Evolutionary conservation across 1,140 invertebrate species (phyloP), one percentile per base, ranked within the genome.

Genomic region (Drosophila orosa): DNA sequence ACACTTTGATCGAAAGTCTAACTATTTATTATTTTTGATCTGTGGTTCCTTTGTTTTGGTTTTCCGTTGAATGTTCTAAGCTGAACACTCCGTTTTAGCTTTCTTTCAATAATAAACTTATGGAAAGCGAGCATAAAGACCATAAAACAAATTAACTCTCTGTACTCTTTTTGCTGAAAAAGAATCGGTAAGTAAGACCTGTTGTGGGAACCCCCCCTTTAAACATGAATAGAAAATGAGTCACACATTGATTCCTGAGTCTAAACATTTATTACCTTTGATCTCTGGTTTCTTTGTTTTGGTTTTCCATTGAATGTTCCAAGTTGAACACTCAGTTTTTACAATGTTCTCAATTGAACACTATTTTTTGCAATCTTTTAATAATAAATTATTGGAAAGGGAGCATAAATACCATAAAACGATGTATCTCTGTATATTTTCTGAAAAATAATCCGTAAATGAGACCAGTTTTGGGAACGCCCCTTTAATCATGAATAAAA

Each of bases 201-300:
- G 19, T 31, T 61, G 5, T 13, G 15, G 39, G 12, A 59, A 25
- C n/a, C 22, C n/a, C n/a, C 3, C 57, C 31, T 29, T 27, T 10
- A 22, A 15, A 5, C 22, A 12, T 2, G 29, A 39, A 24, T 9
- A 22, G 25, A 31, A 19, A 4, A 55, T 56, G 48, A 35, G 17
- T 69, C 67, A 69, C 17, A 15, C 7, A 5, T 15, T 5, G 3
- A 22, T 33, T 37, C 19, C 29, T 45, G 65, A 56, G 48, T 31
- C 9, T 69, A 15, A 47, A 31, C 68, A 19, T 69, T 71, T 71
- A 69, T 71, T 71, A n/a, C n/a, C n/a, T n/a, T n/a, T n/a, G n/a
- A n/a, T n/a, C n/a, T n/a, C n/a, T n/a, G n/a, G 1, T 47, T 25
- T 47, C 13, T 24, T 45, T n/a, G 24, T 27, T 47, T 47, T 27